Evolutionary conservation across 2,113 vertebrate genomes (phyloP), one percentile per base, ranked within the genome.

Genomic region (Triplophysa tibetana): DNA sequence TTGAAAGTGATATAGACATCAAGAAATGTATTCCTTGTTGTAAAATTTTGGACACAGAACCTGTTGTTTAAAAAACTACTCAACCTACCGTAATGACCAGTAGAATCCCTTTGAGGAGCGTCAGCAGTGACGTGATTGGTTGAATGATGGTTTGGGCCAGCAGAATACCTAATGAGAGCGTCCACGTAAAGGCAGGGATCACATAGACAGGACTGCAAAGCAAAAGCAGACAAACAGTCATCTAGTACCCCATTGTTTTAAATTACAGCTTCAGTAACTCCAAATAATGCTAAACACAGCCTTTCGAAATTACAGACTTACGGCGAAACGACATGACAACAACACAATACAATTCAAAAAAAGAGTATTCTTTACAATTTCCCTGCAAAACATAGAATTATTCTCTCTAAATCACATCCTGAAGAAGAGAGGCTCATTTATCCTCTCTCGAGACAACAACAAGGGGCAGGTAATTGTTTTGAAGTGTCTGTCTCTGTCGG

Each of bases 171-270:
- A 91, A 84, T 19, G 89, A 87, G 1, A 92, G 86, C 19, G 82
- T 88, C 90, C 91, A 92, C 52, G 91, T 92, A 87, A 93, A 93
- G 29, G 79, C 88, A 0, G 90, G 90, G 80, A 93, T 92, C 75
- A 92, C 70, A 3, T 89, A 90, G 72, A 91, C 26, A 74, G 91
- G 90, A 33, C 90, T 92, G 87, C 29, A 82, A 62, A 81, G 33
- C 24, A 83, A 58, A 82, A 56, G 66, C 9, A 86, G 29, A 73
- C 17, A 76, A 26, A 60, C 1, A 70, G 16, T 76, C 21, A 72
- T 4, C 78, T 29, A 14, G 48, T 54, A 21, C 24, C n/a, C 21
- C 21, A 77, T 52, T 33, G 73, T 62, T 50, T 70, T 61, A 64
- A 81, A 77, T 38, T 21, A 62, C 41, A 60, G n/a, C 48, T 80